Evolutionary conservation across 2,797 vertebrate species (phyloP).

Genomic region (Anguilla pacifica): DNA sequence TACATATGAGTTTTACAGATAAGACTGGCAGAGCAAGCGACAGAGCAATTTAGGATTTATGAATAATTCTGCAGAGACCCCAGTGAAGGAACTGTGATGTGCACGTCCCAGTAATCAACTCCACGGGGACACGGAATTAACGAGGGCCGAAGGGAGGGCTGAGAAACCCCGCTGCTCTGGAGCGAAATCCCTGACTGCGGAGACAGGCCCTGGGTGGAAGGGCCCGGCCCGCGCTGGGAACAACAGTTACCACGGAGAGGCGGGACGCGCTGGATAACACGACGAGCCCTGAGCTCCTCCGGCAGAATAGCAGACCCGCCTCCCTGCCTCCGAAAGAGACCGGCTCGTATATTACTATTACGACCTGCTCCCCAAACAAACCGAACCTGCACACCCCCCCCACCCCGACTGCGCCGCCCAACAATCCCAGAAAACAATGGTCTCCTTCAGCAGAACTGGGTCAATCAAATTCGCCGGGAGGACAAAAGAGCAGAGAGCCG

Average conservation of each 20-base stretch:
- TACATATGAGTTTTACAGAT: background rate
- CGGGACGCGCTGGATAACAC: background rate
- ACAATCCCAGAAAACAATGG: background rate
- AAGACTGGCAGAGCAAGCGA: background rate
- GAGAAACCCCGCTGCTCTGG: background rate
- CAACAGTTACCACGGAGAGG: background rate
- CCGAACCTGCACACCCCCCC: background rate
- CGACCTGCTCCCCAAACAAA: background rate
- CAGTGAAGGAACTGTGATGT: background rate
- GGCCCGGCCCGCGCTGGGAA: background rate
- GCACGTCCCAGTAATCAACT: background rate
- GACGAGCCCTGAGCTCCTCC: background rate
- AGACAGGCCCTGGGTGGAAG: background rate
- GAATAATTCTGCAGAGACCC: background rate
- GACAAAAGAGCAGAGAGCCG: background rate
- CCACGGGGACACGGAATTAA: background rate
- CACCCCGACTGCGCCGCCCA: background rate
- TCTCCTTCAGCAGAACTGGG: conserved; percentile 5
- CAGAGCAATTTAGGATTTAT: background rate
- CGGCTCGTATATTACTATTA: background rate
- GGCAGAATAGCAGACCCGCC: background rate
- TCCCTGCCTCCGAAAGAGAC: background rate
- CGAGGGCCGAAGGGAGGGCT: background rate
- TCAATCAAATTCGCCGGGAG: background rate
- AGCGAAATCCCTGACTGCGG: background rate